Conservation (phyloP, 2,888 invertebrate genomes). For the Ochropacha duplaris region DNA sequence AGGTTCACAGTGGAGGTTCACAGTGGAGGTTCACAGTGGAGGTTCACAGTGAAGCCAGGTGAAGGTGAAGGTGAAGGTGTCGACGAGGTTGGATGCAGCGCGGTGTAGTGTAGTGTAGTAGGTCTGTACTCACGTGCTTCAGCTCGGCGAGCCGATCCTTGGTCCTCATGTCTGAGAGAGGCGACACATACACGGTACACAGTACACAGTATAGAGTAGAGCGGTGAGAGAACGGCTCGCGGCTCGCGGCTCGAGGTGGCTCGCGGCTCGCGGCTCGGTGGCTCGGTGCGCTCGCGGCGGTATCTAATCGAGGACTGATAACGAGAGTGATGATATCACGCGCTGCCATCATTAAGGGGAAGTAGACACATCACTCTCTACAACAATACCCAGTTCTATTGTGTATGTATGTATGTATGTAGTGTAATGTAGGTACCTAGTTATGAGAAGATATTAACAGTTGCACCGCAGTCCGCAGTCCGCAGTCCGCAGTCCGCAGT, state of each 20-base stretch:
- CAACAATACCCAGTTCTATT: too few species aligned
- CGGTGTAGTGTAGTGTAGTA: conserved; percentile 1
- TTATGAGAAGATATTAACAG: too few species aligned
- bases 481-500: too few species aligned
- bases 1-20: too few species aligned
- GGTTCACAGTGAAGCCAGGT: too few species aligned
- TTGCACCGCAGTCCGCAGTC: too few species aligned
- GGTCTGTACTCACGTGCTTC: conserved; percentile 60
- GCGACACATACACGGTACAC: too few species aligned
- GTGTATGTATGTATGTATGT: too few species aligned
- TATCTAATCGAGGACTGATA: conserved; percentile 71
- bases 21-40: too few species aligned
- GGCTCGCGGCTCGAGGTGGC: conserved; percentile 38
- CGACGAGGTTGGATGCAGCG: too few species aligned
- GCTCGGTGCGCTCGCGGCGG: conserved; percentile 50
- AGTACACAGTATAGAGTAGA: conserved; percentile 71
- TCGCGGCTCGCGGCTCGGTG: conserved; percentile 41
- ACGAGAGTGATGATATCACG: conserved; percentile 35
- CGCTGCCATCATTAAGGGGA: conserved; percentile 12
- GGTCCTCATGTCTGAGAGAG: conserved; percentile 62
- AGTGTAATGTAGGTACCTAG: too few species aligned
- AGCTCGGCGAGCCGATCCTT: conserved; percentile 74
- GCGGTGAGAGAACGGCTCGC: conserved; percentile 29
- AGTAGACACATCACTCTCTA: background rate
- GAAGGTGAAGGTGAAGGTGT: background rate